A percentile compares a stretch with the other conserved stretches of the same genome.
phyloP scores from a whole-genome alignment of 2,888 invertebrate species.

The Caenorhabditis plicata region DNA sequence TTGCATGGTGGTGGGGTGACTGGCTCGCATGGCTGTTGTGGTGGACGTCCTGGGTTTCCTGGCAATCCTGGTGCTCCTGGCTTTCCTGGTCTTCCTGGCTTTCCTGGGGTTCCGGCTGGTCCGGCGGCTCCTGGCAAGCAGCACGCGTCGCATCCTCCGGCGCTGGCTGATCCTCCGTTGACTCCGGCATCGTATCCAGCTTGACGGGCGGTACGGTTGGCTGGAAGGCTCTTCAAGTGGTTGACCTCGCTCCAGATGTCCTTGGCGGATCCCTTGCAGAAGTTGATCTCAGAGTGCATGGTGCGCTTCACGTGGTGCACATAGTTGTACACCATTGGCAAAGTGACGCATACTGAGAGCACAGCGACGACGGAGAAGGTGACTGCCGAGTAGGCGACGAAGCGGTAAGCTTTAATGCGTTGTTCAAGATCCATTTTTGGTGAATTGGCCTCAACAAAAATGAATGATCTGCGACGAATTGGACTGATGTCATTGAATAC shows the following conservation, averaged over 20 bases:
- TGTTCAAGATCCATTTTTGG: conserved; percentile 6
- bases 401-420: conserved; percentile 9
- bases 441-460: too few species aligned
- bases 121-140: conserved; percentile 50
- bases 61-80: conserved; percentile 55
- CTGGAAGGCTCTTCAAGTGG: conserved; percentile 44
- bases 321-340: conserved; percentile 41
- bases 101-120: conserved; percentile 43
- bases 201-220: conserved; percentile 54
- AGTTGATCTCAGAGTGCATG: conserved; percentile 35
- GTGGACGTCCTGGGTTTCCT: conserved; percentile 51
- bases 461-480: too few species aligned
- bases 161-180: conserved; percentile 28
- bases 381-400: conserved; percentile 19
- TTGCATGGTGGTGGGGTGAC: conserved; percentile 54
- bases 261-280: conserved; percentile 47
- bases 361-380: conserved; percentile 21
- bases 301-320: conserved; percentile 35
- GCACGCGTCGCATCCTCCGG: conserved; percentile 53
- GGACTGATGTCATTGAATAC: too few species aligned
- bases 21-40: conserved; percentile 54
- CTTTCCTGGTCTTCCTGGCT: conserved; percentile 45
- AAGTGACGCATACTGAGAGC: conserved; percentile 37
- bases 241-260: conserved; percentile 47
- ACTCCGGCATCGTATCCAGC: conserved; percentile 43